Evolutionary conservation across 2,113 vertebrate species (phyloP).

Genomic region (Prinia subflava): DNA sequence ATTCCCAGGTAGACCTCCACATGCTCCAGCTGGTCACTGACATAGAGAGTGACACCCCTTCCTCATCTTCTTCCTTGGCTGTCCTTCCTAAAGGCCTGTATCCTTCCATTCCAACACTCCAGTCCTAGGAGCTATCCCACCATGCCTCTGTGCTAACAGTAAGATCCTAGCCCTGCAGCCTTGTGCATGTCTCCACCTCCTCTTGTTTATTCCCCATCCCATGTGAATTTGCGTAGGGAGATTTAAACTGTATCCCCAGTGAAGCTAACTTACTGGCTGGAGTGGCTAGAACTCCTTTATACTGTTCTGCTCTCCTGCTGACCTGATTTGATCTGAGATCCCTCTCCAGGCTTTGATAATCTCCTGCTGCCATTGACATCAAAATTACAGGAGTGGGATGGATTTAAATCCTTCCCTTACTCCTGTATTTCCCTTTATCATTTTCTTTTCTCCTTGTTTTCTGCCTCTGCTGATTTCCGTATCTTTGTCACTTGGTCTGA

Average conservation of each 20-base stretch:
- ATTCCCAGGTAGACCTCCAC: accelerated
- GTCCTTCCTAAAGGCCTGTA: not conserved
- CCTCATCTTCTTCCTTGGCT: not conserved
- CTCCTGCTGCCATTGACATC: not conserved
- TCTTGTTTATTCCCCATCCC: not conserved
- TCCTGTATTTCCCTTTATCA: not conserved
- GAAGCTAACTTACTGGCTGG: not conserved
- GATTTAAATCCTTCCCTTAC: not conserved
- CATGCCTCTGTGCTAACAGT: not conserved
- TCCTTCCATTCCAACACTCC: not conserved
- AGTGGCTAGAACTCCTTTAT: not conserved
- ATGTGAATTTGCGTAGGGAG: not conserved
- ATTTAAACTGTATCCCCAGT: not conserved
- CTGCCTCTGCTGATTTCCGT: not conserved
- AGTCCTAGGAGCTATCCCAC: not conserved
- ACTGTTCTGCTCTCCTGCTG: not conserved
- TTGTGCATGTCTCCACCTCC: not conserved
- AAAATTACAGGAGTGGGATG: not conserved
- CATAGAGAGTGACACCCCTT: not conserved
- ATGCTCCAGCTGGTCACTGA: not conserved
- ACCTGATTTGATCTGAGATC: not conserved
- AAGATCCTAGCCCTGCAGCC: not conserved
- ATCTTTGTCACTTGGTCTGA: not conserved
- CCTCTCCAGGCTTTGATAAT: not conserved
- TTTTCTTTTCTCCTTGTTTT: not conserved